These are phyloP conservation scores for Rattus rattus DNA, from an alignment of 2,113 vertebrate species.

Conservation along the genomic window DNA sequence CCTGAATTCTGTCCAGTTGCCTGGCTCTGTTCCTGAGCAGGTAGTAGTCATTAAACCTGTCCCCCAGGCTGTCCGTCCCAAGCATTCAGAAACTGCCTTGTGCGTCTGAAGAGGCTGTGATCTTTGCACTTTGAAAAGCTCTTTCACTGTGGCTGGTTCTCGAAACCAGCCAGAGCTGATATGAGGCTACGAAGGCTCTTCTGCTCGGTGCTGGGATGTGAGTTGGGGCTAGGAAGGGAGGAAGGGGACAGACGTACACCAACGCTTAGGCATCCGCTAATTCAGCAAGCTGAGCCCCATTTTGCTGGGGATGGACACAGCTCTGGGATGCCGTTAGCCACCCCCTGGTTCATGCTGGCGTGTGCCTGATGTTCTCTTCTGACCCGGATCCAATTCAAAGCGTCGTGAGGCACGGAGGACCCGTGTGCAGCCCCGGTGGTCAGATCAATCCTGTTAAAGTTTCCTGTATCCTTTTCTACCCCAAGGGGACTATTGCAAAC, in stretches of 20 bases:
- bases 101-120: conserved; percentile 28
- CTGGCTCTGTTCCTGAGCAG: neutral
- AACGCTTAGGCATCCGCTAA: neutral
- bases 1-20: neutral
- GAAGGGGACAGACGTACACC: neutral
- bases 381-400: neutral
- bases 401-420: neutral
- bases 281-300: neutral
- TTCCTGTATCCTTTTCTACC: neutral
- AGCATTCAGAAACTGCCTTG: neutral
- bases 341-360: neutral
- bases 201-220: too few relatives aligned
- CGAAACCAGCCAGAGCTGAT: neutral
- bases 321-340: neutral
- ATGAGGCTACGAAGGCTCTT: neutral
- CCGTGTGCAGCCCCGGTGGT: neutral
- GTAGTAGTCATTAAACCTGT: neutral
- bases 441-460: neutral
- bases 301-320: neutral
- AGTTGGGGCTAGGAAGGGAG: too few relatives aligned
- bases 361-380: neutral
- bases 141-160: neutral
- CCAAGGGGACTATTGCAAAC: neutral
- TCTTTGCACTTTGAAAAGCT: conserved; percentile 37
- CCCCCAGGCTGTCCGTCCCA: neutral